A percentile compares a stretch with the other conserved stretches of the same genome.
phyloP scores from a whole-genome alignment of 2,797 vertebrate species.

The Sebastes minor region DNA sequence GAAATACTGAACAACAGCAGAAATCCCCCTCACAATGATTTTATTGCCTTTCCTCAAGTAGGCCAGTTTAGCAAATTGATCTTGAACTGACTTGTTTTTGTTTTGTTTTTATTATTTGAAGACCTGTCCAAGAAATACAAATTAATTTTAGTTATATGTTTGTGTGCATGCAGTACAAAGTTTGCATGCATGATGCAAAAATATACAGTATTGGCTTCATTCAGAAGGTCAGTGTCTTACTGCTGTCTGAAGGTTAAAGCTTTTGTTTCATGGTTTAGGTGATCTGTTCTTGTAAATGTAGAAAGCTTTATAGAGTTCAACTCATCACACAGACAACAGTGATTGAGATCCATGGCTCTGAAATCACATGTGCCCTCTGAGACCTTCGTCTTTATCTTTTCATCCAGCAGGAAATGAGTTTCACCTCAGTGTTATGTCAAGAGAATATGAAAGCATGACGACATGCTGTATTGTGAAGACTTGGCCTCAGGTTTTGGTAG shows the following conservation, averaged over 20 bases:
- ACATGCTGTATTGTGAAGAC: background rate
- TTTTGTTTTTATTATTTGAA: no score
- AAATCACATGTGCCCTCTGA: background rate
- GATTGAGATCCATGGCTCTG: background rate
- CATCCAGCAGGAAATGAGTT: background rate
- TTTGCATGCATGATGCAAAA: background rate
- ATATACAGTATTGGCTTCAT: background rate
- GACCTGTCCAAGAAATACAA: no score
- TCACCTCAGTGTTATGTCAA: background rate
- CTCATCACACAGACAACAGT: background rate
- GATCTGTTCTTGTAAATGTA: background rate
- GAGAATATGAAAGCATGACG: background rate
- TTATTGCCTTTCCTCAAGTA: background rate
- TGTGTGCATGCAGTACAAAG: background rate
- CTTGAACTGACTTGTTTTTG: background rate
- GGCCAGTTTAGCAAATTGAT: background rate
- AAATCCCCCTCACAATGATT: background rate
- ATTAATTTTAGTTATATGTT: fast-evolving
- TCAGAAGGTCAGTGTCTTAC: background rate
- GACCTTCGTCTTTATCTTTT: background rate
- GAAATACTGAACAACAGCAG: background rate
- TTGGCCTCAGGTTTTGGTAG: background rate
- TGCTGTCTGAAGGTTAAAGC: background rate
- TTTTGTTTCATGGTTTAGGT: background rate
- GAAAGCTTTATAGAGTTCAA: background rate